These are phyloP conservation scores for Anas acuta DNA, from an alignment of 2,797 vertebrate species.

Conservation along the genomic window DNA sequence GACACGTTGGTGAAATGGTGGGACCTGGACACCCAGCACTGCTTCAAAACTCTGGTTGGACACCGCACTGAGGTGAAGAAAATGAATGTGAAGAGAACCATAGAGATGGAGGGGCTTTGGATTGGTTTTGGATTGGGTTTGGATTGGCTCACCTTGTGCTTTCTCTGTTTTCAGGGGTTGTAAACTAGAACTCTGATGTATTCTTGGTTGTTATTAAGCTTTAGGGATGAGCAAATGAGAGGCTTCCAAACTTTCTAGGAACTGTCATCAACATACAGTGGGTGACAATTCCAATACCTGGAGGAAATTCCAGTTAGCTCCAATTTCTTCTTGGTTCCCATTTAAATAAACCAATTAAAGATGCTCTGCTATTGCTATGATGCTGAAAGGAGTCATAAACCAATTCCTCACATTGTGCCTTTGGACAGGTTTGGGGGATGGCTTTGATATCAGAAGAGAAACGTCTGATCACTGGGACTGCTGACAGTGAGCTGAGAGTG, in stretches of 20 bases:
- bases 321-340: rapidly evolving
- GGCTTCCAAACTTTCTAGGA: background rate
- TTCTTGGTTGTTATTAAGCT: background rate
- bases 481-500: slow-evolving; percentile 94
- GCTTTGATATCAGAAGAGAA: slow-evolving; percentile 86
- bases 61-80: slow-evolving; percentile 91
- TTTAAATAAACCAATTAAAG: background rate
- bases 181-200: background rate
- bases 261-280: background rate
- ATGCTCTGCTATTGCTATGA: background rate
- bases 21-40: slow-evolving; percentile 97
- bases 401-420: background rate
- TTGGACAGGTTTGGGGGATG: slow-evolving; percentile 91
- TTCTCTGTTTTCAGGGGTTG: background rate
- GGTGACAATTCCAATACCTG: background rate
- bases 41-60: slow-evolving; percentile 96
- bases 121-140: background rate
- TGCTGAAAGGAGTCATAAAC: background rate
- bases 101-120: background rate
- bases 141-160: background rate
- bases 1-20: slow-evolving; percentile 98
- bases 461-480: slow-evolving; percentile 89
- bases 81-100: background rate
- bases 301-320: background rate
- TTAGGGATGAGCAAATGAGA: background rate